Evolutionary conservation across 2,797 vertebrate genomes (phyloP).

Genomic region (Pyrocephalus nanus): DNA sequence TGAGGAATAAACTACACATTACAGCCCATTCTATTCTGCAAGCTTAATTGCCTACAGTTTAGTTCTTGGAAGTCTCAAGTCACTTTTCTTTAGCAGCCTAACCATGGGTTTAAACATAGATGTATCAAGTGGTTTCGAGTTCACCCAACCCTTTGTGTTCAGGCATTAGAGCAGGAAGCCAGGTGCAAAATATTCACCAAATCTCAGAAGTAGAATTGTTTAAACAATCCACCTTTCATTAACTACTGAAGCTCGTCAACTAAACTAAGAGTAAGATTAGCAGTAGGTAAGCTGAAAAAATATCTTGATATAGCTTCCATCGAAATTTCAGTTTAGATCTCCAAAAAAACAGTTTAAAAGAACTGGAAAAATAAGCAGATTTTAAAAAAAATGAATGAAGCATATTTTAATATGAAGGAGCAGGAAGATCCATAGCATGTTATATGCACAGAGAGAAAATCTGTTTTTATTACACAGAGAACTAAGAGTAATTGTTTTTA

Average conservation of each 20-base stretch:
- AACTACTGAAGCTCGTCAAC: neutral
- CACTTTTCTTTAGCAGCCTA: neutral
- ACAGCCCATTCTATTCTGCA: neutral
- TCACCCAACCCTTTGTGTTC: neutral
- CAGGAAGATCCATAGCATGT: neutral
- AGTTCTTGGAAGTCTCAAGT: neutral
- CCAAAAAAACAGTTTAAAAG: neutral
- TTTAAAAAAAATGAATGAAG: neutral
- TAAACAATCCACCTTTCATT: neutral
- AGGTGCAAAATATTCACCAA: neutral
- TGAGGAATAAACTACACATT: neutral
- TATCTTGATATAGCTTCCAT: neutral
- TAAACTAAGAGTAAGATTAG: neutral
- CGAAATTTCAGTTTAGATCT: neutral
- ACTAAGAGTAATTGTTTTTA: neutral
- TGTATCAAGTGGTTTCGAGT: rapidly evolving
- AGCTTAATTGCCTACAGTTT: neutral
- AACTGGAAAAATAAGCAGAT: rapidly evolving
- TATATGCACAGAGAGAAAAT: neutral
- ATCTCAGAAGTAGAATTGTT: neutral
- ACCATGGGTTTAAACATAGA: neutral
- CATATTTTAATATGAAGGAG: neutral
- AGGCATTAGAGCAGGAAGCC: neutral
- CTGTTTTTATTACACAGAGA: neutral
- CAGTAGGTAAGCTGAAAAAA: neutral